These are phyloP conservation scores for Drosophila lowei DNA, from an alignment of 1,140 invertebrate species.

Conservation along the genomic window DNA sequence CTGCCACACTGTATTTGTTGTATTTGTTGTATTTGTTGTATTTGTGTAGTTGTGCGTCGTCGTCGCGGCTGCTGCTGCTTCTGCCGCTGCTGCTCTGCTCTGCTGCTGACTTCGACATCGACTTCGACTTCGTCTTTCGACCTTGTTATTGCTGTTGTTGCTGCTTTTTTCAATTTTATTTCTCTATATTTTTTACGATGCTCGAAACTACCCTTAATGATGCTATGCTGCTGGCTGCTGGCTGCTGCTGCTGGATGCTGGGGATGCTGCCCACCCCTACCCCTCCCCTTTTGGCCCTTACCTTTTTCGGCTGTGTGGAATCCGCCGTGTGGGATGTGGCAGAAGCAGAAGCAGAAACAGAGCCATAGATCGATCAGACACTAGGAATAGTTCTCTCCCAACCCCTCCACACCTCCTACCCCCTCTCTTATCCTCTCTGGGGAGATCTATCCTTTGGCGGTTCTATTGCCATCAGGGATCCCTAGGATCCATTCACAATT, in stretches of 20 bases:
- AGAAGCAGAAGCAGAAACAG: background rate
- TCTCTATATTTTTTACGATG: slow-evolving; percentile 80
- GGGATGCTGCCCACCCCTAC: slow-evolving; percentile 11
- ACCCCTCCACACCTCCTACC: no score
- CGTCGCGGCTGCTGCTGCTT: slow-evolving; percentile 1
- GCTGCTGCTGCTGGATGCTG: slow-evolving; percentile 23
- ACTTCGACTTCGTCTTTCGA: slow-evolving; percentile 51
- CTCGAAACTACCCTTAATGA: slow-evolving; percentile 79
- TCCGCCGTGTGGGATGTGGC: slow-evolving; percentile 9
- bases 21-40: slow-evolving; percentile 40
- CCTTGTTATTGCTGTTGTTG: slow-evolving; percentile 44
- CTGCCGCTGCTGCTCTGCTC: slow-evolving; percentile 6
- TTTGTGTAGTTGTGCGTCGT: slow-evolving; percentile 42
- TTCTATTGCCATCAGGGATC: no score
- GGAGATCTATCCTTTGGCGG: no score
- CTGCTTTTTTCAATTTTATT: slow-evolving; percentile 74
- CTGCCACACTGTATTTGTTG: slow-evolving; percentile 11
- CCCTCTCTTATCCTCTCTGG: no score
- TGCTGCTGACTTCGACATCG: slow-evolving; percentile 25
- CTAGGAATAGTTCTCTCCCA: no score
- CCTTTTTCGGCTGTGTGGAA: slow-evolving; percentile 10
- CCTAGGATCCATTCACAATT: no score
- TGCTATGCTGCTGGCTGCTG: slow-evolving; percentile 55
- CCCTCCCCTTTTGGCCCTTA: background rate
- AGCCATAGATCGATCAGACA: no score